Percentiles rank a stretch among this genome's conserved stretches.
Conservation (phyloP, 2,797 vertebrate species). For the Microtus californicus region DNA sequence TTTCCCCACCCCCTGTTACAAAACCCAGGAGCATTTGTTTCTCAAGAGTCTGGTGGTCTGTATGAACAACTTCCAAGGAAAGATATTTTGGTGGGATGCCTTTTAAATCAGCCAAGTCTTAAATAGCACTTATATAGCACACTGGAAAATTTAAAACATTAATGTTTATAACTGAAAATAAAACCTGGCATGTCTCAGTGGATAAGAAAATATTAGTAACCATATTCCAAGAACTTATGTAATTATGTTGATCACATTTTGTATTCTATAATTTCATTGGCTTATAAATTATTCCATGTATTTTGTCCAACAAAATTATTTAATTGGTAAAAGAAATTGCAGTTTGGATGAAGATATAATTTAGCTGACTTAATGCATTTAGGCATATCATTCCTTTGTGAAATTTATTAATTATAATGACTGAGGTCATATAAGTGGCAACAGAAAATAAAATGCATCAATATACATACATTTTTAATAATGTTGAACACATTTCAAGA, state of each 20-base stretch:
- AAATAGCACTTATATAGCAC: constrained; percentile 70
- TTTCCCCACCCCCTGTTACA: not conserved
- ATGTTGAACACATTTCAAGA: constrained; percentile 63
- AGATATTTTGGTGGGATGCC: constrained; percentile 59
- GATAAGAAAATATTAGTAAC: constrained; percentile 74
- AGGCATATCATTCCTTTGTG: constrained; percentile 62
- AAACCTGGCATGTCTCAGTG: constrained; percentile 74
- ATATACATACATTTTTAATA: constrained; percentile 78
- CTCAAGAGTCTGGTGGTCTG: constrained; percentile 51
- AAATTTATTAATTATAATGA: constrained; percentile 77
- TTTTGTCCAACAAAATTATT: constrained; percentile 76
- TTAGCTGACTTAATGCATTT: constrained; percentile 74
- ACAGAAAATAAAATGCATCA: constrained; percentile 74
- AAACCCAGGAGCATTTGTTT: constrained; percentile 34
- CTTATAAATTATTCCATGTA: constrained; percentile 79
- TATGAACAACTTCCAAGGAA: constrained; percentile 4
- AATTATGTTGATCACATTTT: constrained; percentile 73
- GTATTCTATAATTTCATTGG: constrained; percentile 77
- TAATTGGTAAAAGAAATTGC: constrained; percentile 77
- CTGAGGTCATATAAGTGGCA: constrained; percentile 74
- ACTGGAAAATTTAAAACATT: constrained; percentile 71
- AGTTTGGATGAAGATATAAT: constrained; percentile 70
- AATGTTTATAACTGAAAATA: constrained; percentile 73
- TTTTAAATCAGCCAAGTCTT: constrained; percentile 71
- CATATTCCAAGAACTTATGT: constrained; percentile 75